A percentile compares a stretch with the other conserved stretches of the same genome.
phyloP scores from a whole-genome alignment of 2,888 invertebrate species.

The Salticus scenicus region DNA sequence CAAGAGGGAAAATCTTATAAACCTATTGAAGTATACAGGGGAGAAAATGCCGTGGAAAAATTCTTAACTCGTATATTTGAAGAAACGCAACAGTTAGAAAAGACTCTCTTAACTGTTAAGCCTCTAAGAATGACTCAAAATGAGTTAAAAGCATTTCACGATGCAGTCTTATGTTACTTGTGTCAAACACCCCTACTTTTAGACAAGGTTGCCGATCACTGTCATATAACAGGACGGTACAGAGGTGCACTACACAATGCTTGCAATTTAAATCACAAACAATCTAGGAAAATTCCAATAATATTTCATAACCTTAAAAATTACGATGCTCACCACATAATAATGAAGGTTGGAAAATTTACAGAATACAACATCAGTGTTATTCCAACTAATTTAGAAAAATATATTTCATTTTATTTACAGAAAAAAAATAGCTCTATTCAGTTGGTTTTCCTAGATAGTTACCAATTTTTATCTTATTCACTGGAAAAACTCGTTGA shows the following conservation, averaged over 20 bases:
- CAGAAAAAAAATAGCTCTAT: neutral
- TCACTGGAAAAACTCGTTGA: neutral
- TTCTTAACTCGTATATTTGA: too few relatives aligned
- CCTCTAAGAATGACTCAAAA: too few relatives aligned
- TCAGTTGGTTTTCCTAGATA: neutral
- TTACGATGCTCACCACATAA: slow-evolving; percentile 41
- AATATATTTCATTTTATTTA: neutral
- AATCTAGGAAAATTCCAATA: slow-evolving; percentile 2
- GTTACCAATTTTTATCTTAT: neutral
- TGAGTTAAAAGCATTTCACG: too few relatives aligned
- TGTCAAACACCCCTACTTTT: neutral
- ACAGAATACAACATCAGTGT: neutral
- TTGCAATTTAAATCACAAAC: slow-evolving; percentile 13
- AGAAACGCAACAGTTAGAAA: too few relatives aligned
- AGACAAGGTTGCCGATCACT: slow-evolving; percentile 21
- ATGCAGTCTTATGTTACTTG: neutral
- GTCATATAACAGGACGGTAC: slow-evolving; percentile 18
- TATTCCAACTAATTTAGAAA: neutral
- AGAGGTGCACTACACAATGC: slow-evolving; percentile 6
- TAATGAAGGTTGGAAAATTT: slow-evolving; percentile 37
- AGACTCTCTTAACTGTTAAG: too few relatives aligned
- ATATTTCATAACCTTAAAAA: slow-evolving; percentile 30
- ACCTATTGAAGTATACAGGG: neutral
- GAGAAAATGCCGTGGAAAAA: neutral
- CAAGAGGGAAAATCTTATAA: neutral